Conservation (phyloP, 2,113 vertebrate species). For the Lethenteron camtschaticum region DNA sequence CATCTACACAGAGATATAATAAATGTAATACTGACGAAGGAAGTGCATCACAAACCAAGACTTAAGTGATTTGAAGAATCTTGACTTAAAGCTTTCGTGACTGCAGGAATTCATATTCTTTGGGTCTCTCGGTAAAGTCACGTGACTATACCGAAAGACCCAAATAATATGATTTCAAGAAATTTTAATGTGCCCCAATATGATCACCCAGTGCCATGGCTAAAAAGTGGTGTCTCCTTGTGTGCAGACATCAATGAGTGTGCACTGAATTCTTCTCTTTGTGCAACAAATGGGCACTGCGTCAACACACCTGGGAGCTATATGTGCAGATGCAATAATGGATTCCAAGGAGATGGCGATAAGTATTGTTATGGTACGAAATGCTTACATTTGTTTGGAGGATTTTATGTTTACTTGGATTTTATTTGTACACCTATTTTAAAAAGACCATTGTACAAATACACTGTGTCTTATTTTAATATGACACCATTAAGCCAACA, state of each 20-base stretch:
- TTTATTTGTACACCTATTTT: not conserved
- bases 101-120: too few relatives aligned
- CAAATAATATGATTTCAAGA: too few relatives aligned
- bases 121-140: too few relatives aligned
- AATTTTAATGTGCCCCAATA: too few relatives aligned
- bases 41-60: too few relatives aligned
- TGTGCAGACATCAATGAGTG: conserved; percentile 9
- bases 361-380: conserved; percentile 6
- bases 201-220: too few relatives aligned
- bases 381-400: not conserved
- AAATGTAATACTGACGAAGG: too few relatives aligned
- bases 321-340: conserved; percentile 2
- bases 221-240: not conserved
- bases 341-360: not conserved
- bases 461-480: not conserved
- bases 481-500: not conserved
- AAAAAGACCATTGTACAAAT: not conserved
- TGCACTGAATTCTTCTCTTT: not conserved
- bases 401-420: too few relatives aligned
- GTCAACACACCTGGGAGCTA: not conserved
- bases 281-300: conserved; percentile 7
- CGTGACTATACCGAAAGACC: too few relatives aligned
- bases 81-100: too few relatives aligned
- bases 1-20: too few relatives aligned
- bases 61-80: too few relatives aligned